phyloP scores from a whole-genome alignment of 2,113 vertebrate genomes.

The Ceyx margarethae region DNA sequence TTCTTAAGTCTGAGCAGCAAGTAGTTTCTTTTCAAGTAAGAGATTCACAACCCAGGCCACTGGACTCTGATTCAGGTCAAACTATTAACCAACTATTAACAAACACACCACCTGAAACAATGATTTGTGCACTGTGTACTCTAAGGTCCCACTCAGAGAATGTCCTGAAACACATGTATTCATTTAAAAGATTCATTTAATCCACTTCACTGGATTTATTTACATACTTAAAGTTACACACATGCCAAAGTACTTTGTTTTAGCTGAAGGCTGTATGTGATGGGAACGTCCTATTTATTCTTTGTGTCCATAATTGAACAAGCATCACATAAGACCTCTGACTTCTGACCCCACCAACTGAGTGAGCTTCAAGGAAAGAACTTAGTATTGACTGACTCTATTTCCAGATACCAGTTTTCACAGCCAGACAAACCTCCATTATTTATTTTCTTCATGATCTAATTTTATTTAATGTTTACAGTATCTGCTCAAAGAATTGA shows the following conservation, averaged over 20 bases:
- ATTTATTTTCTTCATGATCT: neutral
- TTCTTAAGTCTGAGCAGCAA: neutral
- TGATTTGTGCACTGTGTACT: neutral
- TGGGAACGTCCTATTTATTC: neutral
- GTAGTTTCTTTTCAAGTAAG: neutral
- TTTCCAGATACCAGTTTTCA: neutral
- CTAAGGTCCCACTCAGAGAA: neutral
- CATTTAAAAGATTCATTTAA: neutral
- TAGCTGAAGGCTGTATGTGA: neutral
- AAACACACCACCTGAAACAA: fast-evolving
- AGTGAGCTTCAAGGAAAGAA: neutral
- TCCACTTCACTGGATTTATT: neutral
- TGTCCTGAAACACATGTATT: neutral
- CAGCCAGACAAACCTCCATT: neutral
- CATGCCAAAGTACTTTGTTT: neutral
- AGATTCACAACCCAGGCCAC: neutral
- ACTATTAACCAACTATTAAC: neutral
- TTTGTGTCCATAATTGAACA: neutral
- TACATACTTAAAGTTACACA: neutral
- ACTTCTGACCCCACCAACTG: no score
- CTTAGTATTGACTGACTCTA: neutral
- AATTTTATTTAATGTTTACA: neutral
- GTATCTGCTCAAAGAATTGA: neutral
- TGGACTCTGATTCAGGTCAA: neutral
- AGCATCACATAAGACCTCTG: neutral